Base-by-base conservation (phyloP, 2,113 vertebrate genomes). In the Scomber colias region DNA sequence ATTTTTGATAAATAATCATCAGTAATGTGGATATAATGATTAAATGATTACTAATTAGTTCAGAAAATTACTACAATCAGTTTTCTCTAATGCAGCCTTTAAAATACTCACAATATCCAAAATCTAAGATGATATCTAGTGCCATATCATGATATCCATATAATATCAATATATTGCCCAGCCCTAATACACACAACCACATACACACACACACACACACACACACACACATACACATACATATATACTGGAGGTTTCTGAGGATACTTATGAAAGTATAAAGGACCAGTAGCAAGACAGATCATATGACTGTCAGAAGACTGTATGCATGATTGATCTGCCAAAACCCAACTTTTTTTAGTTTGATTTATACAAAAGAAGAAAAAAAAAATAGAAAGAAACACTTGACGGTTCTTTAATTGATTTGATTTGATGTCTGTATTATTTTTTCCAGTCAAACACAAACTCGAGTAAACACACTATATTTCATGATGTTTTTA, bases 221-320 rank as follows among this genome's bases (percentile, higher is more conserved):
- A 27, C 24, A 27, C 3, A 27, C 24, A 27, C 3, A 27, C 24
- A 27, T 27, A 27, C 24, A 27, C 24, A 27, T 27, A 27, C 24
- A 27, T 27, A 73, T 70, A 79, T 0, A 61, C 55, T 70, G 65
- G 50, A 83, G 46, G 70, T 79, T 62, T 86, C 5, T 56, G 44
- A 77, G 61, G 49, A 2, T 27, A 27, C 24, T 27, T 27, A 27
- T 27, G 24, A 55, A 67, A 75, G 49, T 61, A 21, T 35, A 68
- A 81, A 57, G 80, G 85, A 89, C 79, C 88, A 83, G 83, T 82
- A 82, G 48, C 24, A 6, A 67, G 73, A 69, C 67, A 48, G 79
- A 77, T 77, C 60, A 44, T 64, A 17, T 63, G 64, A 74, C 81
- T 67, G 63, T 89, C 69, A 80, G 56, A 61, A 71, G 71, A 87